phyloP scores from a whole-genome alignment of 2,797 vertebrate genomes.

The Poeciliopsis turneri region DNA sequence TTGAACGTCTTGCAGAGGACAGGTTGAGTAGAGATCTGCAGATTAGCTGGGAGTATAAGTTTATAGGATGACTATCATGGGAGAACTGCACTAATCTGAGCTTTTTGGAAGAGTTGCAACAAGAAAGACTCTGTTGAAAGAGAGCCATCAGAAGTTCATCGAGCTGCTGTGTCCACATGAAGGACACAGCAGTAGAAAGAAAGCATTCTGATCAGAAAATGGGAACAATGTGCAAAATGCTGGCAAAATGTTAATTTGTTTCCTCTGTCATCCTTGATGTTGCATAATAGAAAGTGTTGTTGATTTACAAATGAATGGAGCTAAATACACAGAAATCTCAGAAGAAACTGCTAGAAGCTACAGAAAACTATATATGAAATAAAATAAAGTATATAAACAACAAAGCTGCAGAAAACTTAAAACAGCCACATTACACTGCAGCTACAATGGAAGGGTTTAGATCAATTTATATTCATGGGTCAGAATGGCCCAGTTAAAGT shows the following conservation, averaged over 20 bases:
- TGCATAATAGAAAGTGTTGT: background rate
- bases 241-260: background rate
- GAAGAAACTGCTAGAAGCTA: background rate
- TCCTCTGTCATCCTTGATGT: background rate
- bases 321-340: background rate
- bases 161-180: background rate
- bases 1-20: background rate
- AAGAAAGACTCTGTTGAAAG: background rate
- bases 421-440: background rate
- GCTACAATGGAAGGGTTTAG: background rate
- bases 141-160: background rate
- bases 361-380: background rate
- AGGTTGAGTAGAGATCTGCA: background rate
- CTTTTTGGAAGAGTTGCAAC: background rate
- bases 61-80: background rate
- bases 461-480: background rate
- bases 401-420: background rate
- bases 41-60: background rate
- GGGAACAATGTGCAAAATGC: background rate
- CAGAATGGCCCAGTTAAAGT: background rate
- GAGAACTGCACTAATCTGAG: background rate
- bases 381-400: background rate
- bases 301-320: background rate
- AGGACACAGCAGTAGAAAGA: background rate
- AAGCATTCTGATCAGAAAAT: background rate